Base-by-base conservation (phyloP, 2,113 vertebrate genomes). In the Pygoscelis antarcticus region DNA sequence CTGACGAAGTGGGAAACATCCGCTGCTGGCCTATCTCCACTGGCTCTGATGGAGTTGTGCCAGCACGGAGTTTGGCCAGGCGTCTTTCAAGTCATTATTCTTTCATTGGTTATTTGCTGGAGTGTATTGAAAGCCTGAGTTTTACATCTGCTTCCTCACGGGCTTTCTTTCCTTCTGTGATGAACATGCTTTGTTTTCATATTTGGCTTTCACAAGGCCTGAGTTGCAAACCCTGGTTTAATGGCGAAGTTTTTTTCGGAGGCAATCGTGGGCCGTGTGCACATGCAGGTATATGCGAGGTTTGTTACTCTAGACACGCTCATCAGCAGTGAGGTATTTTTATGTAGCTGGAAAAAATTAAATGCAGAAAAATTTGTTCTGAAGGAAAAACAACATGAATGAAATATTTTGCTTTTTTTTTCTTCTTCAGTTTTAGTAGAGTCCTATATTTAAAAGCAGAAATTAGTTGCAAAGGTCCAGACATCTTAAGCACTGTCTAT, bases 1-100 rank as follows among this genome's bases (percentile, higher is more conserved):
- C 86, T 88, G 94, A 92, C 74, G 40, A 96, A 95, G 91, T 92
- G 86, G 89, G 95, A 34, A 94, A 85, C 95, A 83, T 88, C 89
- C 54, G 1, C 78, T 87, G 89, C 87, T 95, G 95, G 89, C 88
- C 61, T 38, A 46, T 82, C 69, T 88, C 89, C 90, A 44, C 49
- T 2, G 10, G 2, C 64, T 69, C 11, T 4, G 57, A 57, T 94
- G 96, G 96, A 92, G 57, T 3, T 38, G 62, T 65, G 95, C 92
- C 91, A 96, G 81, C 57, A 29, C 3, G 6, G 74, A 79, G 62
- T 16, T 95, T 38, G 74, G 89, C 89, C 58, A 5, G 0, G 83
- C 1, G 3, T 72, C 88, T 80, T 93, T 75, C 78, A 51, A 60
- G 34, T 83, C 86, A 27, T 95, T 91, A 42, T 89, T 95, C 89